These are phyloP conservation scores for Clostera curtula DNA, from an alignment of 2,888 invertebrate species.

Conservation along the genomic window DNA sequence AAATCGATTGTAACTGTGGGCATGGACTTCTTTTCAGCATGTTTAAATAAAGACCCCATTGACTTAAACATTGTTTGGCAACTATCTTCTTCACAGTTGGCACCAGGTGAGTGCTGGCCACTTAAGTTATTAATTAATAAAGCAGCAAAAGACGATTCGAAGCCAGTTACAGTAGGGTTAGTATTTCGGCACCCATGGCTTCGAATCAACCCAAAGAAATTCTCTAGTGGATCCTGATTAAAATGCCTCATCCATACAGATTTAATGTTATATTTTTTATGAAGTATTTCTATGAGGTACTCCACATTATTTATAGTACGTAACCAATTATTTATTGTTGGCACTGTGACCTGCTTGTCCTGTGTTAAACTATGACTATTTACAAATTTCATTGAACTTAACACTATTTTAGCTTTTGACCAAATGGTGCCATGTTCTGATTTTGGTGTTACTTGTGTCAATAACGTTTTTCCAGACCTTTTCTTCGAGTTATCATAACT, in stretches of 20 bases:
- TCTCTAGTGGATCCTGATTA: background rate
- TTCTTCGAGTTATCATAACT: slow-evolving; percentile 12
- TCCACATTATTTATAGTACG: slow-evolving; percentile 10
- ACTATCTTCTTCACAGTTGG: no score
- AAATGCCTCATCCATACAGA: background rate
- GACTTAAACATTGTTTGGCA: no score
- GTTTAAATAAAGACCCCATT: no score
- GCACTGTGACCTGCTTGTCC: slow-evolving; percentile 3
- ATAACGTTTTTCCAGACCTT: slow-evolving; percentile 9
- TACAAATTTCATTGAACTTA: slow-evolving; percentile 5
- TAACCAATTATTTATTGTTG: slow-evolving; percentile 9
- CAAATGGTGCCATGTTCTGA: slow-evolving; percentile 3
- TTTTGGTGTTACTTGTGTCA: slow-evolving; percentile 9
- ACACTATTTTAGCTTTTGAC: slow-evolving; percentile 2
- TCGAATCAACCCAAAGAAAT: background rate
- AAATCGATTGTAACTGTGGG: no score
- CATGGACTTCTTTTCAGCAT: no score
- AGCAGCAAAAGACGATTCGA: background rate
- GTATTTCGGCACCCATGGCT: background rate
- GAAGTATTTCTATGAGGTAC: slow-evolving; percentile 6
- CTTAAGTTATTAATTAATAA: no score
- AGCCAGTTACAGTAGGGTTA: background rate
- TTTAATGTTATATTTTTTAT: slow-evolving; percentile 6
- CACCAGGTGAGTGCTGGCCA: no score
- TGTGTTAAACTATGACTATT: no score